Evolutionary conservation across 2,888 invertebrate species (phyloP).

Genomic region (Drosophila prostipennis): DNA sequence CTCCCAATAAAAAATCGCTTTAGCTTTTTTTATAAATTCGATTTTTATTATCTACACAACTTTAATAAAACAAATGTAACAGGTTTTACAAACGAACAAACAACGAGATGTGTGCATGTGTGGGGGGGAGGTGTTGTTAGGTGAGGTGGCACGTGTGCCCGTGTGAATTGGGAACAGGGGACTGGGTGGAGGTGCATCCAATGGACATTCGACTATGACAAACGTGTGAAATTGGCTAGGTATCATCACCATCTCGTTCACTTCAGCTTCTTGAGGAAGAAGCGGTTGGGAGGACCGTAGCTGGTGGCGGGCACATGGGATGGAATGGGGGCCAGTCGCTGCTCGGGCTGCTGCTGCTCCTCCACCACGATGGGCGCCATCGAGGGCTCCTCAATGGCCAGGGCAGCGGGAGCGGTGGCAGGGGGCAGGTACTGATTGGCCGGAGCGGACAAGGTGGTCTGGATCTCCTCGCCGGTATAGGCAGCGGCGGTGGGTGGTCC

Average conservation of each 20-base stretch:
- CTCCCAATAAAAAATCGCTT: background rate
- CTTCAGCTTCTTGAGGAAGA: conserved; percentile 73
- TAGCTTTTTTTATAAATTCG: conserved; percentile 55
- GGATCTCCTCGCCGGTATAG: conserved; percentile 61
- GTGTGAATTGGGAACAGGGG: conserved; percentile 29
- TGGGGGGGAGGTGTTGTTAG: background rate
- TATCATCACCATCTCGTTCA: conserved; percentile 23
- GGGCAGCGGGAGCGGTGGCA: conserved; percentile 56
- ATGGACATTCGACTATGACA: conserved; percentile 59
- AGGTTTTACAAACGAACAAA: conserved; percentile 53
- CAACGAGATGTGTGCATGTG: conserved; percentile 41
- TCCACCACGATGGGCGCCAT: conserved; percentile 77
- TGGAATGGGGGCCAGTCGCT: conserved; percentile 50
- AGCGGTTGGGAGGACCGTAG: conserved; percentile 88
- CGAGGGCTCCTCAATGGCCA: conserved; percentile 57
- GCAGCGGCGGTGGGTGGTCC: conserved; percentile 64
- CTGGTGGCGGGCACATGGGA: conserved; percentile 82
- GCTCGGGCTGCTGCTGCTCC: conserved; percentile 64
- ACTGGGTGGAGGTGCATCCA: conserved; percentile 26
- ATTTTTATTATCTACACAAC: conserved; percentile 59
- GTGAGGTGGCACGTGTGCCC: conserved; percentile 45
- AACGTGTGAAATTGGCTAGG: conserved; percentile 48
- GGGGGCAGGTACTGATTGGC: conserved; percentile 76
- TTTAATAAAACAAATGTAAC: conserved; percentile 66
- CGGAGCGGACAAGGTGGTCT: conserved; percentile 66